Evolutionary conservation across 2,888 invertebrate species (phyloP), one percentile per base, ranked within the genome.

Genomic region (Linyphia triangularis): DNA sequence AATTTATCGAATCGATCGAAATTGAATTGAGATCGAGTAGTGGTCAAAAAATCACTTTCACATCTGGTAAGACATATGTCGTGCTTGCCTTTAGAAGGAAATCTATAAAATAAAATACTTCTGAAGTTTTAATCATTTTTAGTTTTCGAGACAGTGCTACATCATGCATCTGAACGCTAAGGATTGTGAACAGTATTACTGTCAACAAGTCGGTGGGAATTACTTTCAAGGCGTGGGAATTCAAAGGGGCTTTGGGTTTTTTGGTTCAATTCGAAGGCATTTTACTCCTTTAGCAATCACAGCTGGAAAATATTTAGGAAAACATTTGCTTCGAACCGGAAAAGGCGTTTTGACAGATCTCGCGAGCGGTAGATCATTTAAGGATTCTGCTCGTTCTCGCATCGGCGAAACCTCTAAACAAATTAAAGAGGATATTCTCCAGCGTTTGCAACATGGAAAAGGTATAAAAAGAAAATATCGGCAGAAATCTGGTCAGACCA

Each of bases 201-300:
- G 59, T 22, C 1, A 2, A 1, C 85, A 85, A 22, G 72, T 57
- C 7, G 78, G 81, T 1, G 43, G 43, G 0, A 2, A 22, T 40
- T 73, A 83, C 28, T 83, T 83, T 43, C 72, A 43, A 37, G 72
- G 63, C 13, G 3, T 2, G 0, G 4, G 30, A 16, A 10, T 69
- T 22, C 84, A 84, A 37, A 63, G 75, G n/a, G 84, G 75, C 0
- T 65, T 33, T 57, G 75, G 75, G 0, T 65, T 84, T 65, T 84
- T 84, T 75, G 63, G 65, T 26, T 65, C 73, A 65, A 13, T 84
- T 3, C 4, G 22, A 22, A 13, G 73, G 19, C 51, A 22, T 16
- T 33, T 84, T 9, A 51, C 63, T 0, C 65, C 83, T n/a, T n/a
- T 73, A 9, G 51, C 33, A 1, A 1, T 67, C 1, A 63, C 9